Conservation (phyloP, 2,113 vertebrate genomes). For the Elaphurus davidianus region DNA sequence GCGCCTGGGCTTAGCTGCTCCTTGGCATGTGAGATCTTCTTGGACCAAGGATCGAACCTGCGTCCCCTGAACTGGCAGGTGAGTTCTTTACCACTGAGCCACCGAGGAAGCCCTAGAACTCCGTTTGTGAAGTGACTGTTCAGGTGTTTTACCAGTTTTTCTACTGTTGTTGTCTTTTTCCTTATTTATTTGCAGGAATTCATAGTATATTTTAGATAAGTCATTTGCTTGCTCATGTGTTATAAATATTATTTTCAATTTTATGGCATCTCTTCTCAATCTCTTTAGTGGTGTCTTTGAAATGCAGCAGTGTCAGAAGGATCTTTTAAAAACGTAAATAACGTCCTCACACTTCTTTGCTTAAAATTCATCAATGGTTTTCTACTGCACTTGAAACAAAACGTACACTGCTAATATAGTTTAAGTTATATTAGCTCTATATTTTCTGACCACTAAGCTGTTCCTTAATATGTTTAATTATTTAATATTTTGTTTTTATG, state of each 20-base stretch:
- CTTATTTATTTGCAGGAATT: background rate
- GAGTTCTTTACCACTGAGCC: background rate
- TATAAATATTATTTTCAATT: constrained; percentile 27
- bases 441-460: background rate
- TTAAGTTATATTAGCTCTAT: background rate
- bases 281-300: background rate
- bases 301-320: background rate
- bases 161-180: background rate
- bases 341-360: background rate
- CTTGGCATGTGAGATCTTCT: background rate
- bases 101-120: background rate
- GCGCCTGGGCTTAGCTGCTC: background rate
- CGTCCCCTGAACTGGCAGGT: background rate
- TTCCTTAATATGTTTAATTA: background rate
- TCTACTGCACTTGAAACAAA: background rate
- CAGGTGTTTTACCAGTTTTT: background rate
- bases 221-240: background rate
- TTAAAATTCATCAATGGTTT: background rate
- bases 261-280: background rate
- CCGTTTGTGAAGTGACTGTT: background rate
- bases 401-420: background rate
- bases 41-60: background rate
- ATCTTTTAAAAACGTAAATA: background rate
- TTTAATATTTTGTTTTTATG: background rate
- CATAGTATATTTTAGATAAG: background rate